These are phyloP conservation scores for Pteronura brasiliensis DNA, from an alignment of 2,113 vertebrate genomes.

Conservation along the genomic window DNA sequence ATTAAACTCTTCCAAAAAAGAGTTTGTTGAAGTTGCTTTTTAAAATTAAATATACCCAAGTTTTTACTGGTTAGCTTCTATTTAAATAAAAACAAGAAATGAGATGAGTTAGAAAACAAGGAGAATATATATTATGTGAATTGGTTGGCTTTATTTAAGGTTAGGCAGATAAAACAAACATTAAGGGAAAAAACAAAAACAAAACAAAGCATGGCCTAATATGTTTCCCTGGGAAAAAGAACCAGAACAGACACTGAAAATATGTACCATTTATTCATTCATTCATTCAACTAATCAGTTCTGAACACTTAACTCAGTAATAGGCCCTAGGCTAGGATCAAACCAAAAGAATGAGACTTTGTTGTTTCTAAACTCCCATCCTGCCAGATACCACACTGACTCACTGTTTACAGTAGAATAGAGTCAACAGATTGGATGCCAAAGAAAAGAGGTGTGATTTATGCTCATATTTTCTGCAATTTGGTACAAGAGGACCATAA, in stretches of 20 bases:
- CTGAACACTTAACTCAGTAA: not conserved
- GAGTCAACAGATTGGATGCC: not conserved
- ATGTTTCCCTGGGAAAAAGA: not conserved
- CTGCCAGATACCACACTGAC: not conserved
- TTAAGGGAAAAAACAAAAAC: too few relatives aligned
- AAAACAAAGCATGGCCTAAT: not conserved
- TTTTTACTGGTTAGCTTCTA: not conserved
- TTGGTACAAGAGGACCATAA: constrained; percentile 4
- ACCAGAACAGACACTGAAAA: not conserved
- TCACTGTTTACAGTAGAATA: not conserved
- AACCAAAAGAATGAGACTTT: not conserved
- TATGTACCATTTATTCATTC: not conserved
- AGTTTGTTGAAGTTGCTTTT: not conserved
- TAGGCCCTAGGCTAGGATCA: not conserved
- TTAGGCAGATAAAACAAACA: not conserved
- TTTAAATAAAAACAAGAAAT: constrained; percentile 2
- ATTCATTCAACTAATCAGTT: not conserved
- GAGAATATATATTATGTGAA: not conserved
- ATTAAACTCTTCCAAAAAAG: not conserved
- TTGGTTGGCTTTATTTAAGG: not conserved
- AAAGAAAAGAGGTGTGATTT: not conserved
- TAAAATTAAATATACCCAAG: not conserved
- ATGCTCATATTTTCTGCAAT: not conserved
- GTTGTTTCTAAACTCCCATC: not conserved
- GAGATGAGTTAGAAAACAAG: not conserved